phyloP scores from a whole-genome alignment of 2,113 vertebrate species.

The Hirundichthys speculiger region DNA sequence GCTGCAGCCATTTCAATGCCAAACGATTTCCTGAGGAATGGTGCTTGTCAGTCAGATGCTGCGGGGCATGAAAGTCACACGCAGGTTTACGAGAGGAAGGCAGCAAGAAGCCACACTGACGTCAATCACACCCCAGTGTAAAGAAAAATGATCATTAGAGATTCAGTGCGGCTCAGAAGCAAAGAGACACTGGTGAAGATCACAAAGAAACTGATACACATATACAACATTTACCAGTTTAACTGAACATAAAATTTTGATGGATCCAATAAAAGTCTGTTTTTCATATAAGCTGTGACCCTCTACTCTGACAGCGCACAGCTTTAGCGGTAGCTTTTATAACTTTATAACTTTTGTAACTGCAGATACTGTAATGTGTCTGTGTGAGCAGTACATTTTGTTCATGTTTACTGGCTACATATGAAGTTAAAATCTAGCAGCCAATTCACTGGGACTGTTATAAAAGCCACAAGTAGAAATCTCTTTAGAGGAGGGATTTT shows the following conservation, averaged over 20 bases:
- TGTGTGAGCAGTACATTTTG: slow-evolving; percentile 17
- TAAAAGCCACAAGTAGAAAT: slow-evolving; percentile 4
- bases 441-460: slow-evolving; percentile 5
- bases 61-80: slow-evolving; percentile 35
- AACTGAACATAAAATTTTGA: background rate
- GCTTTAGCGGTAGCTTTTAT: too few relatives aligned
- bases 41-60: slow-evolving; percentile 29
- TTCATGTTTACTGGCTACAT: slow-evolving; percentile 2
- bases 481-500: slow-evolving; percentile 6
- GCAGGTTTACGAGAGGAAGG: slow-evolving; percentile 54
- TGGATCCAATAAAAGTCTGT: too few relatives aligned
- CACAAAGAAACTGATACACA: background rate
- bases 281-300: too few relatives aligned
- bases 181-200: slow-evolving; percentile 8
- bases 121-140: slow-evolving; percentile 68
- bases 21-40: slow-evolving; percentile 36
- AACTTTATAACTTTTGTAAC: too few relatives aligned
- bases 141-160: slow-evolving; percentile 71
- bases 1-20: slow-evolving; percentile 28
- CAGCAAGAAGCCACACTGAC: slow-evolving; percentile 64
- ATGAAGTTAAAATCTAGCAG: slow-evolving; percentile 14
- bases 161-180: slow-evolving; percentile 40
- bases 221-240: background rate
- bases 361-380: slow-evolving; percentile 24
- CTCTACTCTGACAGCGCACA: too few relatives aligned